Evolutionary conservation across 2,113 vertebrate species (phyloP), one percentile per base, ranked within the genome.

Genomic region (Coptodon bakossiorum): DNA sequence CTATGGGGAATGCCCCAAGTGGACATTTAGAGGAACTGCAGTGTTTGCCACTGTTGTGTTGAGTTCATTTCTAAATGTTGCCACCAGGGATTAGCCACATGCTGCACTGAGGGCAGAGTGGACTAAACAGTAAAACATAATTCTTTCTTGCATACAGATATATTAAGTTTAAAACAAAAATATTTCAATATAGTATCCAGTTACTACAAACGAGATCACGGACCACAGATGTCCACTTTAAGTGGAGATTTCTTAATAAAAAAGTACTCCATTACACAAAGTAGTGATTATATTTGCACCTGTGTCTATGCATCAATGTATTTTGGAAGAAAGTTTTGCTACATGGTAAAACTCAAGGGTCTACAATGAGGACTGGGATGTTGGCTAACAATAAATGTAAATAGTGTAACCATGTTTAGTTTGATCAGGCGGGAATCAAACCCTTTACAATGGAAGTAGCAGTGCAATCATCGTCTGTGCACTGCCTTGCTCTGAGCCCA

Each of bases 321-420:
- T 80, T 80, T 80, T 80, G 29, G 16, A 80, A 53, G 7, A 22
- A 71, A 16, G 66, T 73, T 43, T 73, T 27, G 22, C 22, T 27
- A 45, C 12, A 45, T 73, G 12, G 1, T 73, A 71, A 43, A 71
- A 71, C 6, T 16, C 3, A 43, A 71, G n/a, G n/a, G 66, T 73
- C 45, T 43, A 45, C 13, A 16, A 27, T 45, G 38, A 10, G 63
- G 1, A 9, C 27, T 13, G 40, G 40, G 68, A 48, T 17, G 24
- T 34, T 63, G 7, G 31, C n/a, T 76, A 84, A 85, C 50, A 17
- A 22, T 80, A 81, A 38, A 66, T 48, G 89, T 91, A 92, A 94
- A 91, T 91, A 86, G 86, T 82, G 83, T 84, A 59, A 82, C 83
- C 91, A 91, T 90, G 88, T 91, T 91, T 89, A 91, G 88, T 57